phyloP scores from a whole-genome alignment of 2,113 vertebrate genomes.

The Gavialis gangeticus region DNA sequence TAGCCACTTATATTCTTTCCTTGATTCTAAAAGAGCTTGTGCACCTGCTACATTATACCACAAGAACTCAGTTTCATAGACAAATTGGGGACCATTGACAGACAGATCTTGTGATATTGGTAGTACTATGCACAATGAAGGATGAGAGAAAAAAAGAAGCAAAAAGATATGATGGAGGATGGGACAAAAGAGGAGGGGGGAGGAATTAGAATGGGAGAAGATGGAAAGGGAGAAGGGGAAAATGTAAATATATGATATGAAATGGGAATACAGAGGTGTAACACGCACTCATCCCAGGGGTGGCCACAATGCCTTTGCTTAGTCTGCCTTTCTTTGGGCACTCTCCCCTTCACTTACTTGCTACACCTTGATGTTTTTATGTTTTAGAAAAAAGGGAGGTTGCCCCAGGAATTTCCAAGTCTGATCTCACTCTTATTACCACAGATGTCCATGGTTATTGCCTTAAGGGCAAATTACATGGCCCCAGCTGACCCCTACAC shows the following conservation, averaged over 20 bases:
- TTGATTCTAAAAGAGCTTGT: neutral
- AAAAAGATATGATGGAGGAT: neutral
- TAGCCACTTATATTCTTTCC: neutral
- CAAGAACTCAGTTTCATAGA: constrained; percentile 13
- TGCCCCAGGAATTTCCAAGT: no score
- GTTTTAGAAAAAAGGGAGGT: no score
- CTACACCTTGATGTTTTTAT: no score
- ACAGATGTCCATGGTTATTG: no score
- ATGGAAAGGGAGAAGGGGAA: neutral
- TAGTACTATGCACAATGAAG: neutral
- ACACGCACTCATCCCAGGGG: no score
- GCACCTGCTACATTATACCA: neutral
- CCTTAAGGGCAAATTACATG: no score
- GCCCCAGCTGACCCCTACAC: no score
- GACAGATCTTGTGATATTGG: neutral
- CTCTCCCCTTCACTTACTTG: no score
- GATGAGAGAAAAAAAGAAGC: neutral
- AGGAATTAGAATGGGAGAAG: neutral
- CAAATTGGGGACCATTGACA: constrained; percentile 2
- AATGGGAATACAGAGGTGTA: neutral
- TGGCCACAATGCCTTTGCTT: no score
- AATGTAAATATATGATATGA: neutral
- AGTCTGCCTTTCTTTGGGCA: no score
- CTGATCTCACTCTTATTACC: no score
- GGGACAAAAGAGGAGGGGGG: neutral